Percentiles rank a stretch among this genome's conserved stretches.
phyloP scores from a whole-genome alignment of 2,113 vertebrate genomes.

The Hemiscyllium ocellatum region DNA sequence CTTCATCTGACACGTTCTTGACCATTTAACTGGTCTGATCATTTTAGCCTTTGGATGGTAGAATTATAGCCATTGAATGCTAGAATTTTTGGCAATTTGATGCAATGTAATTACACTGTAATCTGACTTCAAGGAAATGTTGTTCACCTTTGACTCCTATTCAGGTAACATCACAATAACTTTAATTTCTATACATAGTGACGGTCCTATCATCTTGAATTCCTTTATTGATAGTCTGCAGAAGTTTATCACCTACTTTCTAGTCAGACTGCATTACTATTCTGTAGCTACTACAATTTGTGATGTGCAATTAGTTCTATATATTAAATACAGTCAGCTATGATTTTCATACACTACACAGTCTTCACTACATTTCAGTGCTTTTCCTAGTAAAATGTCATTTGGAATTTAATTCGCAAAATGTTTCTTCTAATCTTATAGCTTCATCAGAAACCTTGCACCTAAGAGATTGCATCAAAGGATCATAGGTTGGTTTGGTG shows the following conservation, averaged over 20 bases:
- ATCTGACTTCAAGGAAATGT: background rate
- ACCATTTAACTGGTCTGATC: background rate
- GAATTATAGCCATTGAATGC: background rate
- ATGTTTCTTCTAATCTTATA: background rate
- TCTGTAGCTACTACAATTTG: background rate
- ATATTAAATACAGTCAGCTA: background rate
- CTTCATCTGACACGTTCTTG: background rate
- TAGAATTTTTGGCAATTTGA: background rate
- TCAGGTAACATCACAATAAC: background rate
- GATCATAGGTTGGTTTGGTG: slow-evolving; percentile 16
- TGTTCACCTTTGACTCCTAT: background rate
- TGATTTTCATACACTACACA: background rate
- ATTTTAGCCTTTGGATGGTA: background rate
- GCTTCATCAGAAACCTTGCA: background rate
- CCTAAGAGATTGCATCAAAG: background rate
- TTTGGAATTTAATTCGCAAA: background rate
- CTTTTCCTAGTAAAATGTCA: background rate
- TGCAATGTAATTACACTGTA: background rate
- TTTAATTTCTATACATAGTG: background rate
- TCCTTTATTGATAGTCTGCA: background rate
- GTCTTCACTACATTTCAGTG: background rate
- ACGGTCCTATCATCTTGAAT: background rate
- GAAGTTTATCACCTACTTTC: background rate
- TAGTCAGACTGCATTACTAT: background rate
- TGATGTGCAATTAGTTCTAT: background rate